Conservation (phyloP, 2,888 invertebrate species). For the Agrotis puta region DNA sequence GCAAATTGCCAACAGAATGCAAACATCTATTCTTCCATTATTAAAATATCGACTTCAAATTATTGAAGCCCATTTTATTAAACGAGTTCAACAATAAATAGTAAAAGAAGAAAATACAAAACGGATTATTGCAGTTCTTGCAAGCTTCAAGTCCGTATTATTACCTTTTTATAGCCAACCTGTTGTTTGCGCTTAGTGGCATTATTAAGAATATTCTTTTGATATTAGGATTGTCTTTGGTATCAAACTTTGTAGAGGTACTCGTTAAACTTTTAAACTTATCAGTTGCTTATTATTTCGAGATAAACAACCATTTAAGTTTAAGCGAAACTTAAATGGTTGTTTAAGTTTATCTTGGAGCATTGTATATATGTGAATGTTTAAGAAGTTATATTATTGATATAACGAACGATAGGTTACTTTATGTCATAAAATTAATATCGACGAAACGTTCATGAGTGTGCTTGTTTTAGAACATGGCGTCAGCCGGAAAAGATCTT, state of each 20-base stretch:
- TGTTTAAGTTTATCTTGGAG: neutral
- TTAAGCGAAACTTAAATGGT: no score
- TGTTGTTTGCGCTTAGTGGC: constrained; percentile 45
- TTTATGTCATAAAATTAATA: no score
- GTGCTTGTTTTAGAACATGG: neutral
- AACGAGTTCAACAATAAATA: constrained; percentile 29
- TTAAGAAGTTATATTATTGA: neutral
- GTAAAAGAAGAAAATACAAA: constrained; percentile 25
- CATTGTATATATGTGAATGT: neutral
- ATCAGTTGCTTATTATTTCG: constrained; percentile 31
- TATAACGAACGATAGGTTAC: no score
- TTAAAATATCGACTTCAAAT: constrained; percentile 13
- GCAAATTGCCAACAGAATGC: neutral
- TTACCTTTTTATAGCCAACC: constrained; percentile 49
- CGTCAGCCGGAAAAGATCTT: neutral
- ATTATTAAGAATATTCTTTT: constrained; percentile 54
- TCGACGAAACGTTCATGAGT: neutral
- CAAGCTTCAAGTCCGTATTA: constrained; percentile 27
- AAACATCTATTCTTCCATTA: neutral
- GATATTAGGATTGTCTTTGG: constrained; percentile 28
- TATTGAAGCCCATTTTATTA: constrained; percentile 27
- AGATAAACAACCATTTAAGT: constrained; percentile 10
- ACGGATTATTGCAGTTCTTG: constrained; percentile 36
- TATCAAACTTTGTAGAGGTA: constrained; percentile 21
- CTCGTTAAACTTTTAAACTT: constrained; percentile 38